Percentiles rank a stretch among this genome's conserved stretches.
phyloP scores from a whole-genome alignment of 2,888 invertebrate genomes.

The Cantharis lateralis region DNA sequence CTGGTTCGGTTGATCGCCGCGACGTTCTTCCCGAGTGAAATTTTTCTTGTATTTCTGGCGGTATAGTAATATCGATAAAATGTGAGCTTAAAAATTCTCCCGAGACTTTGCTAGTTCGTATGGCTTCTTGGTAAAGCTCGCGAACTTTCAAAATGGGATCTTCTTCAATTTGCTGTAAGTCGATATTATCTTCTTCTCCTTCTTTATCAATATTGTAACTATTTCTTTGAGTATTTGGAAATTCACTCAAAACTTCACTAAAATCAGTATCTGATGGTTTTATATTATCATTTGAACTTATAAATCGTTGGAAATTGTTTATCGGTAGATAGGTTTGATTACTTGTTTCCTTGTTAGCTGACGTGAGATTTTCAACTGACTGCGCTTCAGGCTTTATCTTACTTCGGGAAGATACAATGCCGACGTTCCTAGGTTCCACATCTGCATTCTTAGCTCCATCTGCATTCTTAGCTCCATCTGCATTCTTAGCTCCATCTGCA shows the following conservation, averaged over 20 bases:
- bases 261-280: not conserved
- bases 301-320: not conserved
- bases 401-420: not conserved
- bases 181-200: not conserved
- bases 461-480: too few relatives aligned
- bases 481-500: too few relatives aligned
- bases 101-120: not conserved
- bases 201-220: not conserved
- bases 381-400: not conserved
- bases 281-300: not conserved
- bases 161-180: not conserved
- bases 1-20: not conserved
- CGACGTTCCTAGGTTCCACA: not conserved
- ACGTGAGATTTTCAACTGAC: not conserved
- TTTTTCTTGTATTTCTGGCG: not conserved
- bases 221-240: not conserved
- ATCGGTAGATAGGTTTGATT: not conserved
- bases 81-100: not conserved
- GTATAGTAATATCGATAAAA: not conserved
- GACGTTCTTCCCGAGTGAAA: not conserved
- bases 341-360: not conserved
- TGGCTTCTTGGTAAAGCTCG: not conserved
- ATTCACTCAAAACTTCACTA: not conserved
- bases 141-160: not conserved
- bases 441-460: constrained; percentile 16